Percentiles rank a stretch among this genome's conserved stretches.
Conservation (phyloP, 2,797 vertebrate species). For the Tragelaphus oryx region DNA sequence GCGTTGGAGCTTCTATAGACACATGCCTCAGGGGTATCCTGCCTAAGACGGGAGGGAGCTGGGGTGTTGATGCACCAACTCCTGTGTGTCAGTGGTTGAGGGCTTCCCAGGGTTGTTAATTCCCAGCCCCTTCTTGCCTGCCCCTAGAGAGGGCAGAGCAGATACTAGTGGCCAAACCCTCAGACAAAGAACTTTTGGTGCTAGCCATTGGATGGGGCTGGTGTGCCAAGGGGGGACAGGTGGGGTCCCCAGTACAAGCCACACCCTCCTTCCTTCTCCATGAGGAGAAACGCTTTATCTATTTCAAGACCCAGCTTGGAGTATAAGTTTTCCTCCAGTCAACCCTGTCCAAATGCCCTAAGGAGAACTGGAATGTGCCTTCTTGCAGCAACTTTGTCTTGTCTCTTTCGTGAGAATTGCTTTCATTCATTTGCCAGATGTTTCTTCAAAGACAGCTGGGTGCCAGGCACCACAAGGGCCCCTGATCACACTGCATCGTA, state of each 20-base stretch:
- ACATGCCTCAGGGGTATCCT: rapidly evolving
- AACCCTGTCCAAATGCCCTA: neutral
- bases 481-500: rapidly evolving
- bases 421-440: neutral
- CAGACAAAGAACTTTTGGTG: neutral
- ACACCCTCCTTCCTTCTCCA: neutral
- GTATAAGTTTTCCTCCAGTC: neutral
- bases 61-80: neutral
- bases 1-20: rapidly evolving
- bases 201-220: no score
- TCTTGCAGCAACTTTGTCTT: neutral
- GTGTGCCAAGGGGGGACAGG: rapidly evolving
- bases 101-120: neutral
- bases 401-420: neutral
- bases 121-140: no score
- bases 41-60: neutral
- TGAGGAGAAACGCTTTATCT: neutral
- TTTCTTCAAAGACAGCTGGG: neutral
- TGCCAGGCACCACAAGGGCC: rapidly evolving
- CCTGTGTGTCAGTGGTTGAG: no score
- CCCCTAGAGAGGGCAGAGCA: neutral
- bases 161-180: neutral
- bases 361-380: neutral
- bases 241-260: rapidly evolving
- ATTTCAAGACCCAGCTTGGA: neutral